These are phyloP conservation scores for Heliconius congener DNA, from an alignment of 1,140 invertebrate species.

Conservation along the genomic window DNA sequence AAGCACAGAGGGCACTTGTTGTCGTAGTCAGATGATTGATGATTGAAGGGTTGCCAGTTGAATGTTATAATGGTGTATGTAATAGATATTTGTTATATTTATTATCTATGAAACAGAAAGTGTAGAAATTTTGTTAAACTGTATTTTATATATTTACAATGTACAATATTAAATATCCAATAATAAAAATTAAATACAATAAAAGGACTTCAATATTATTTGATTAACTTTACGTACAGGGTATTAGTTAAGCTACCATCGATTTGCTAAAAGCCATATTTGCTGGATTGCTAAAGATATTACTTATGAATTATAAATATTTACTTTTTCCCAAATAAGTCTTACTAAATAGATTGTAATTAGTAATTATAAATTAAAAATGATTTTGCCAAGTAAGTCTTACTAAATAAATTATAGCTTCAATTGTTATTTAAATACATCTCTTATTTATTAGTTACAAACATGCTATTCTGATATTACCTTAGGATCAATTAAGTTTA, in stretches of 20 bases:
- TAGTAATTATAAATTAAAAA: no score
- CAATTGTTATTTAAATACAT: background rate
- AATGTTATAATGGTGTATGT: background rate
- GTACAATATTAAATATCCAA: no score
- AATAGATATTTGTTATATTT: background rate
- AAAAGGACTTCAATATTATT: no score
- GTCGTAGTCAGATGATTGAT: slow-evolving; percentile 72
- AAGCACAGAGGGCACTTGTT: slow-evolving; percentile 47
- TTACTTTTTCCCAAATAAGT: background rate
- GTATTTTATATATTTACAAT: no score
- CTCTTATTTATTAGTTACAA: background rate
- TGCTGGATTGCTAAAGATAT: no score
- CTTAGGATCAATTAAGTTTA: slow-evolving; percentile 8
- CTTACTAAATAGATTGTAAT: background rate
- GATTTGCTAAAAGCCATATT: no score
- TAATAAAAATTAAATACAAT: no score
- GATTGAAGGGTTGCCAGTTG: slow-evolving; percentile 52
- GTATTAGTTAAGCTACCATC: no score
- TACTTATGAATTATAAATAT: background rate
- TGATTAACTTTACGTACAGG: no score
- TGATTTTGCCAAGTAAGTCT: background rate
- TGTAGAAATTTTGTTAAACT: background rate
- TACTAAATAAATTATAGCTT: background rate
- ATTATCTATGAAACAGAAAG: background rate
- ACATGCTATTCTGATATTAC: slow-evolving; percentile 7